These are phyloP conservation scores for Halcyon leucocephala DNA, from an alignment of 2,797 vertebrate species.

Conservation along the genomic window DNA sequence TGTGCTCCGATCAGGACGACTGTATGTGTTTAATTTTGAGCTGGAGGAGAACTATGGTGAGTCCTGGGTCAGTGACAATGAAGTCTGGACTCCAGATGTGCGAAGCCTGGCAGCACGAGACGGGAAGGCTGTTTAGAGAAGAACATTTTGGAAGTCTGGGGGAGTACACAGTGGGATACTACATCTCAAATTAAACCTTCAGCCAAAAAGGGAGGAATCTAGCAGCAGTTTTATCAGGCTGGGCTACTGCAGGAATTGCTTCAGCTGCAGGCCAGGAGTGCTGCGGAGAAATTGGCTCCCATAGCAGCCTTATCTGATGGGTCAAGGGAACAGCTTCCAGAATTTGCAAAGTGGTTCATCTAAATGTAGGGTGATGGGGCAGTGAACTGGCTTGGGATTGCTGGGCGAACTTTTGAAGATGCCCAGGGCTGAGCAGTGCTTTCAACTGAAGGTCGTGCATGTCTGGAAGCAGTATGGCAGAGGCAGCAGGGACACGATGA, in stretches of 20 bases:
- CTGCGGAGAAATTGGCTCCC: conserved; percentile 39
- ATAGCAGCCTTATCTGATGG: conserved; percentile 38
- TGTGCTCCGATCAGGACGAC: not conserved
- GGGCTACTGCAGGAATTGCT: conserved; percentile 61
- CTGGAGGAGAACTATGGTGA: conserved; percentile 38
- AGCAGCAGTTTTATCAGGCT: conserved; percentile 55
- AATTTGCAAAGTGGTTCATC: not conserved
- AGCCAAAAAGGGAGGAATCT: conserved; percentile 66
- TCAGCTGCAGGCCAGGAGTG: conserved; percentile 22
- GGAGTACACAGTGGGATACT: conserved; percentile 57
- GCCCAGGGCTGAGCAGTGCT: not conserved
- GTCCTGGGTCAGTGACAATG: conserved; percentile 61
- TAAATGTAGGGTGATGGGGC: not conserved
- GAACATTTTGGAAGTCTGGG: conserved; percentile 53
- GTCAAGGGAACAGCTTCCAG: not conserved
- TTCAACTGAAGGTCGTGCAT: accelerated
- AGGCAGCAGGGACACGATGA: accelerated
- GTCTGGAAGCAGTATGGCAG: not conserved
- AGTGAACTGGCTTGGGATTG: not conserved
- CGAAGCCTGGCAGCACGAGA: conserved; percentile 11
- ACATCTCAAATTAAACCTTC: conserved; percentile 55
- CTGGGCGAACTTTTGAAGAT: not conserved
- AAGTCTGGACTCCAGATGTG: conserved; percentile 72
- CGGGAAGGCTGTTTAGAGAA: conserved; percentile 30
- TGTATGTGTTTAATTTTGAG: conserved; percentile 56